phyloP scores from a whole-genome alignment of 2,888 invertebrate genomes.

The Sinotaia quadrata region DNA sequence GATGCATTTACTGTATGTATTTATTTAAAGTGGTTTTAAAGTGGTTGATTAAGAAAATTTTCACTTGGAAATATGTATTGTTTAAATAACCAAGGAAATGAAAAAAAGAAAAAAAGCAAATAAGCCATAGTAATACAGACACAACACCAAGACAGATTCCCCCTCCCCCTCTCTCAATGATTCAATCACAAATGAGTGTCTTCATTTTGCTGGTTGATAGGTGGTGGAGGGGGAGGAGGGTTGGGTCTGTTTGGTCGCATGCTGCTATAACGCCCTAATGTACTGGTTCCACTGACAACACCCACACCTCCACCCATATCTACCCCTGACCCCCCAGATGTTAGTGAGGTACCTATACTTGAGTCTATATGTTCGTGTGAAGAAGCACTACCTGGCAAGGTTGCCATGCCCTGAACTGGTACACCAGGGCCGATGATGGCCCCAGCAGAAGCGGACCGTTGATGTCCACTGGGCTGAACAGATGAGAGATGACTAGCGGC shows the following conservation, averaged over 20 bases:
- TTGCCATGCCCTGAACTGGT: slow-evolving; percentile 4
- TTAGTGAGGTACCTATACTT: slow-evolving; percentile 12
- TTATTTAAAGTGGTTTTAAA: no score
- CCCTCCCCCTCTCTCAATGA: no score
- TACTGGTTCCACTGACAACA: slow-evolving; percentile 22
- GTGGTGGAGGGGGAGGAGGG: slow-evolving; percentile 61
- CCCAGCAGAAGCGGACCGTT: slow-evolving; percentile 61
- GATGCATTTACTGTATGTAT: no score
- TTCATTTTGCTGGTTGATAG: slow-evolving; percentile 52
- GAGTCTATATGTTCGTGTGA: slow-evolving; percentile 30
- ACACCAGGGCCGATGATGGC: slow-evolving; percentile 26
- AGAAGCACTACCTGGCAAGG: slow-evolving; percentile 36
- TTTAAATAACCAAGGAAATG: no score
- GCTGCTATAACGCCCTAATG: slow-evolving; percentile 36
- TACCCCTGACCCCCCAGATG: slow-evolving; percentile 21
- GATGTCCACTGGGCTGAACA: slow-evolving; percentile 42
- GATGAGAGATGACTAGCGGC: slow-evolving; percentile 16
- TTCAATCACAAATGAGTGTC: slow-evolving; percentile 57
- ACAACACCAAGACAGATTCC: no score
- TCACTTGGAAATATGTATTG: no score
- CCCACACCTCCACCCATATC: no score
- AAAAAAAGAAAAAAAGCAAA: no score
- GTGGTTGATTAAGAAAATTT: no score
- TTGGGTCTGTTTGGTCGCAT: slow-evolving; percentile 49
- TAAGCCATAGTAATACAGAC: no score